Percentiles rank a stretch among this genome's conserved stretches.
phyloP scores from a whole-genome alignment of 1,140 invertebrate genomes.

The Episyrphus balteatus region DNA sequence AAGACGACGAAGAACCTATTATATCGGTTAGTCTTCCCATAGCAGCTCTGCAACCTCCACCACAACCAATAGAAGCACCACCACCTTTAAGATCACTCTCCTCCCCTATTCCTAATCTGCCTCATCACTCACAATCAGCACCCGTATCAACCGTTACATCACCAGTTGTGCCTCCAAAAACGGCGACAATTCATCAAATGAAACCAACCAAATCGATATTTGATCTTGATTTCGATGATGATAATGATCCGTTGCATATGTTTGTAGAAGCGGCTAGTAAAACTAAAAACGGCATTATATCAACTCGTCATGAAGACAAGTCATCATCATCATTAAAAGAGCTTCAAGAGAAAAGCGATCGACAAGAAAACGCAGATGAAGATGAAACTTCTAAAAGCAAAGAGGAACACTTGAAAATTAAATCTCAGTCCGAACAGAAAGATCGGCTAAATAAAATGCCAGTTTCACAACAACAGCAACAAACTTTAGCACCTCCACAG shows the following conservation, averaged over 20 bases:
- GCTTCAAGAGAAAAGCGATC: too few relatives aligned
- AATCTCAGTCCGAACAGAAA: too few relatives aligned
- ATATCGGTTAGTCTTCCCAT: not conserved
- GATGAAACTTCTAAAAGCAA: too few relatives aligned
- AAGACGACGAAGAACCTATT: too few relatives aligned
- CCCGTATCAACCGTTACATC: not conserved
- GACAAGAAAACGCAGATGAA: too few relatives aligned
- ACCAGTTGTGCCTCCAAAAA: not conserved
- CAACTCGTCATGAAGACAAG: too few relatives aligned
- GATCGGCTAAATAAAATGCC: too few relatives aligned
- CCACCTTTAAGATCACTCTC: not conserved
- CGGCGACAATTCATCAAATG: not conserved
- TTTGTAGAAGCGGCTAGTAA: slow-evolving; percentile 15
- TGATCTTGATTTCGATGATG: slow-evolving; percentile 29
- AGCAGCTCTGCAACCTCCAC: not conserved
- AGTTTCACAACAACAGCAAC: too few relatives aligned
- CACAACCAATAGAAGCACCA: not conserved
- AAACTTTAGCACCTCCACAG: too few relatives aligned
- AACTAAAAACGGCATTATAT: not conserved
- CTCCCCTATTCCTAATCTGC: not conserved
- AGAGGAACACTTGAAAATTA: too few relatives aligned
- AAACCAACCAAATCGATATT: slow-evolving; percentile 27
- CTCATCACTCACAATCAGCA: not conserved
- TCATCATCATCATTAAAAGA: too few relatives aligned
- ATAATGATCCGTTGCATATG: slow-evolving; percentile 23